These are phyloP conservation scores for Gymnoscopelus microlampas DNA, from an alignment of 2,797 vertebrate genomes.

Conservation along the genomic window DNA sequence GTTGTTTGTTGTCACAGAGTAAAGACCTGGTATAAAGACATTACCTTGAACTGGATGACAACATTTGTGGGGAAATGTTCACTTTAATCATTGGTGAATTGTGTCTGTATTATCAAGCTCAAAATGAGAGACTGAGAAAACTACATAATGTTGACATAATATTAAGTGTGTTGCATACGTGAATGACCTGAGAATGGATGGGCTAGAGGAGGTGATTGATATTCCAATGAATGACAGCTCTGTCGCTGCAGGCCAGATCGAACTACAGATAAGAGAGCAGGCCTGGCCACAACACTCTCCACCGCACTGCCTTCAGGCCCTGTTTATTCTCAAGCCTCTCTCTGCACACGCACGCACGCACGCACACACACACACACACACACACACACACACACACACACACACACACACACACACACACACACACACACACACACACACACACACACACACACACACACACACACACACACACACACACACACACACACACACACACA, in stretches of 20 bases:
- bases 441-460: too few relatives aligned
- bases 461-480: background rate
- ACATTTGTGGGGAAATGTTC: too few relatives aligned
- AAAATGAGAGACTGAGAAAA: too few relatives aligned
- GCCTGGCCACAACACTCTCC: slow-evolving; percentile 30
- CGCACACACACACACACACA: background rate
- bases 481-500: background rate
- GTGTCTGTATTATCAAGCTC: background rate
- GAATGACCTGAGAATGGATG: slow-evolving; percentile 8
- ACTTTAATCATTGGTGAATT: background rate
- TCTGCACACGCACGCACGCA: background rate
- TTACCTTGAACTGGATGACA: too few relatives aligned
- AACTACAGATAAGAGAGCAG: slow-evolving; percentile 38
- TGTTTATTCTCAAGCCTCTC: slow-evolving; percentile 33
- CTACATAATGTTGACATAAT: background rate
- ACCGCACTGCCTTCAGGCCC: slow-evolving; percentile 7
- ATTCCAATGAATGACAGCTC: slow-evolving; percentile 16
- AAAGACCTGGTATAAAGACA: too few relatives aligned
- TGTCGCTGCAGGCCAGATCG: slow-evolving; percentile 46
- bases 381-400: background rate
- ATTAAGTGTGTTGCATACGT: background rate
- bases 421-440: background rate
- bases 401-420: background rate
- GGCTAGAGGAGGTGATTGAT: slow-evolving; percentile 26
- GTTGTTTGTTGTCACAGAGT: background rate